Evolutionary conservation across 1,140 invertebrate genomes (phyloP), one percentile per base, ranked within the genome.

Genomic region (Drosophila bifasciata): DNA sequence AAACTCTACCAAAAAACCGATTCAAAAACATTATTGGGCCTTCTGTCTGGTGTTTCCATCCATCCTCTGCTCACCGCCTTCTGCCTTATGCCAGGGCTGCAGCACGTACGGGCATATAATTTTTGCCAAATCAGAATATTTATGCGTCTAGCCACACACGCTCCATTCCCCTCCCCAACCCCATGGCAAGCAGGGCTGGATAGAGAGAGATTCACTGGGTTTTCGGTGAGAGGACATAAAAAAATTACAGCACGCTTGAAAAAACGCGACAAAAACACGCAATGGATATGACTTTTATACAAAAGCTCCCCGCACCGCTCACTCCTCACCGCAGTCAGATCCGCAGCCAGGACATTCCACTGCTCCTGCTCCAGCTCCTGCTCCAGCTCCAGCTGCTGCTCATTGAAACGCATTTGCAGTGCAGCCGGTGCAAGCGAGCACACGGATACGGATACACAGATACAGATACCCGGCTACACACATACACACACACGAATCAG

Each of bases 81-180:
- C 17, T 59, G 44, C 32, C 32, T 13, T 36, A 36, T 36, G 46
- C 17, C 48, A 23, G 44, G 50, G 49, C 63, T 60, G 61, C 83
- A 81, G 69, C 85, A 86, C 81, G 81, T 85, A 86, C 81, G 44
- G 77, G 77, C 81, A 85, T 85, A 89, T 85, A 85, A 89, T 89
- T 89, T 89, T 85, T 86, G 70, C 85, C 80, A 89, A 89, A 89
- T 89, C 79, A 89, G 85, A 89, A 89, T 89, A 89, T 89, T 89
- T 89, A 89, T 89, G 85, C 85, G 85, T 89, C 85, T 89, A 89
- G 85, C 85, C 85, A 61, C 76, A 79, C 66, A 74, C 56, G 66
- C 51, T 45, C 62, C 62, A 74, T 49, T 57, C 23, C 44, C 43
- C 25, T 19, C 11, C 40, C 21, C 11, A 51, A 2, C 11, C n/a